Percentiles rank a stretch among this genome's conserved stretches.
phyloP scores from a whole-genome alignment of 2,797 vertebrate species.

The Lates japonicus region DNA sequence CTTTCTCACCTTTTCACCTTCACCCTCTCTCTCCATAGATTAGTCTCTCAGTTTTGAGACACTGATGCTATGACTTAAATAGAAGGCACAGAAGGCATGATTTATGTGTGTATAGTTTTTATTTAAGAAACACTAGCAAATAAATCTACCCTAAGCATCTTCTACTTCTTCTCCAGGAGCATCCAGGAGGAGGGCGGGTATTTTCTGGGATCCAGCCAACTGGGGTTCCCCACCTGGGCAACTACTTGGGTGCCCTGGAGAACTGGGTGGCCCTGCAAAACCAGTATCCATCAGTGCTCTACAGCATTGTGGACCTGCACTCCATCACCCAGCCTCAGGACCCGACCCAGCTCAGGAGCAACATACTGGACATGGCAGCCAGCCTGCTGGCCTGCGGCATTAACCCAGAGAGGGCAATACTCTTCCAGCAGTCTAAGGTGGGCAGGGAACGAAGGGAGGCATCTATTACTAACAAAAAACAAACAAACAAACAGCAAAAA shows the following conservation, averaged over 20 bases:
- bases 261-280: conserved; percentile 93
- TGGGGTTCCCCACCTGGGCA: conserved; percentile 94
- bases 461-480: not conserved
- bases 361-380: conserved; percentile 93
- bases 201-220: conserved; percentile 98
- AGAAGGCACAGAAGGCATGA: not conserved
- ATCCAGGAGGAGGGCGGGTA: conserved; percentile 74
- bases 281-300: conserved; percentile 87
- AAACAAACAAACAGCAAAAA: too few species aligned
- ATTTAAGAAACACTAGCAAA: not conserved
- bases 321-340: conserved; percentile 94
- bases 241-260: conserved; percentile 94
- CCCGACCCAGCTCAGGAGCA: conserved; percentile 84
- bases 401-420: conserved; percentile 88
- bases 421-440: conserved; percentile 97
- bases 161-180: conserved; percentile 43
- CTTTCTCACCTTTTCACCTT: conserved; percentile 56
- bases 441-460: conserved; percentile 41
- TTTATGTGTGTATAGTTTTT: too few species aligned
- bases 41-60: not conserved
- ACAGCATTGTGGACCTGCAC: conserved; percentile 96
- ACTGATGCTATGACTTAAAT: not conserved
- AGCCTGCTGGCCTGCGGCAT: conserved; percentile 94
- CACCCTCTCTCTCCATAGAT: conserved; percentile 18
- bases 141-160: not conserved